Evolutionary conservation across 2,113 vertebrate genomes (phyloP).

Genomic region (Pungitius pungitius): DNA sequence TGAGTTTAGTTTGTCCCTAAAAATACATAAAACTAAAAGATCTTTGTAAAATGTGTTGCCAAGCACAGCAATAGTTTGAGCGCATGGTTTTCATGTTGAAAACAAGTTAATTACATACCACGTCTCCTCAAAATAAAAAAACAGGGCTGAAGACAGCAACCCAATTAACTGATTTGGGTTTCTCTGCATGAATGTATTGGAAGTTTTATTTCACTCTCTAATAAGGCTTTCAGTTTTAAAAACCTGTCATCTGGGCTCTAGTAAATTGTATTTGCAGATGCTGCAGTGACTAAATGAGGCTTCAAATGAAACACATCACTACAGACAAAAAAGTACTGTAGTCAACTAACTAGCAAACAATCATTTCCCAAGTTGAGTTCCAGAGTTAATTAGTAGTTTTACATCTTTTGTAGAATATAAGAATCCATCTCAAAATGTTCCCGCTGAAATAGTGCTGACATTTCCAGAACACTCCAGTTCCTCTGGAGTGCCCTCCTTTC

Average conservation of each 20-base stretch:
- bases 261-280: neutral
- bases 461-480: constrained; percentile 52
- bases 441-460: constrained; percentile 57
- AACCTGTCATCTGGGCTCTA: neutral
- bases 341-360: constrained; percentile 7
- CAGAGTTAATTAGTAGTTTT: neutral
- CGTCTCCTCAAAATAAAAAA: neutral
- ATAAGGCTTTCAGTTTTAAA: neutral
- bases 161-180: neutral
- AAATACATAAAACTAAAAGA: constrained; percentile 44
- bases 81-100: neutral
- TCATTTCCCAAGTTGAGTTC: neutral
- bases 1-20: constrained; percentile 25
- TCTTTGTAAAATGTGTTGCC: constrained; percentile 4
- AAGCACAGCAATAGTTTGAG: constrained; percentile 3
- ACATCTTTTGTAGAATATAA: neutral
- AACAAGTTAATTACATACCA: neutral
- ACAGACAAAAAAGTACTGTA: neutral
- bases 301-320: neutral
- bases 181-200: neutral
- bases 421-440: constrained; percentile 15
- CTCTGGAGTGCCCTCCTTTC: constrained; percentile 39
- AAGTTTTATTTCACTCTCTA: neutral
- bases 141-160: neutral
- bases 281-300: neutral